Evolutionary conservation across 2,113 vertebrate species (phyloP).

Genomic region (Pleuronectes platessa): DNA sequence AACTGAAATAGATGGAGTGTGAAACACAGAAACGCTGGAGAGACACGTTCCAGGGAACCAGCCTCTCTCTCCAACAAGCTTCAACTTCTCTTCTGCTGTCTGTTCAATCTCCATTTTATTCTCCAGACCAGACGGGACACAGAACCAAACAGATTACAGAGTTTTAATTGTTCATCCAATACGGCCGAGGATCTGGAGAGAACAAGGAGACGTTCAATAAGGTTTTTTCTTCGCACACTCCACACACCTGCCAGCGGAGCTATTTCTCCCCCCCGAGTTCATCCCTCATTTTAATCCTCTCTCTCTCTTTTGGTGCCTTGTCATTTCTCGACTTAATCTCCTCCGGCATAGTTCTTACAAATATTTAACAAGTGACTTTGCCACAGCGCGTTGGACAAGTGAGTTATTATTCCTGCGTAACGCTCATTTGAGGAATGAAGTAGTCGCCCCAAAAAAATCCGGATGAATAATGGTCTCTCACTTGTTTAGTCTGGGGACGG

Average conservation of each 20-base stretch:
- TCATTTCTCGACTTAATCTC: constrained; percentile 39
- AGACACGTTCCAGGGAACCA: constrained; percentile 27
- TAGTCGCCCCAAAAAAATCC: background rate
- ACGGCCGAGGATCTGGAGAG: constrained; percentile 6
- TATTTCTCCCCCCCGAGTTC: constrained; percentile 1
- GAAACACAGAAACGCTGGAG: background rate
- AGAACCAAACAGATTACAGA: constrained; percentile 43
- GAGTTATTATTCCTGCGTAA: constrained; percentile 7
- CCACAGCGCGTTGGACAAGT: constrained; percentile 4
- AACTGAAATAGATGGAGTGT: background rate
- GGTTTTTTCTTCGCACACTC: constrained; percentile 17
- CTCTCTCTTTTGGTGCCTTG: constrained; percentile 12
- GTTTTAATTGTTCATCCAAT: constrained; percentile 44
- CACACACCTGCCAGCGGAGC: constrained; percentile 20
- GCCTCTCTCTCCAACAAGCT: constrained; percentile 28
- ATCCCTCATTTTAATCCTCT: constrained; percentile 34
- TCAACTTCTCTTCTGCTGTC: constrained; percentile 31
- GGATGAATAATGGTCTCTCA: constrained; percentile 29
- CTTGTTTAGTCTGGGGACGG: constrained; percentile 42
- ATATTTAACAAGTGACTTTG: constrained; percentile 24
- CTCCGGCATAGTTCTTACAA: constrained; percentile 18
- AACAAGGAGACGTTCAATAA: constrained; percentile 10
- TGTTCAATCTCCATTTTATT: constrained; percentile 10
- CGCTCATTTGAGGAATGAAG: constrained; percentile 23
- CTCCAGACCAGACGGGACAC: constrained; percentile 17